Evolutionary conservation across 2,888 invertebrate species (phyloP).

Genomic region (Cremastinae sp.): DNA sequence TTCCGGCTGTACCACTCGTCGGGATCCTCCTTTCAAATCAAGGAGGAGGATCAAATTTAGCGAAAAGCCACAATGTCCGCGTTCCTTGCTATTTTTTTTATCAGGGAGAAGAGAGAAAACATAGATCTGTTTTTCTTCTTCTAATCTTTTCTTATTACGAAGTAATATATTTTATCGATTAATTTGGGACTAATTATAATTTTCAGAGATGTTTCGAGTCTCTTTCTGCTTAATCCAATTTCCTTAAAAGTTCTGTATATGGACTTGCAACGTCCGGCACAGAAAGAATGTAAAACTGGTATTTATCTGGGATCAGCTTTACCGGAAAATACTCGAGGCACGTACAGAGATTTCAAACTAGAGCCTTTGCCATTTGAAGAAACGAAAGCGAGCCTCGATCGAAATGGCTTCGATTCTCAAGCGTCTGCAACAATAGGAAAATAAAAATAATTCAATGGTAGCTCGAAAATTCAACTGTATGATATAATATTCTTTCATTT

Average conservation of each 20-base stretch:
- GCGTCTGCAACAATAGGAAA: conserved; percentile 13
- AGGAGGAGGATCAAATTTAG: not conserved
- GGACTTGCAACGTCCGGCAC: conserved; percentile 22
- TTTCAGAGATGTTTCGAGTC: no score
- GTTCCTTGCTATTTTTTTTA: conserved; percentile 17
- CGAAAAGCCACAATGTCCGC: conserved; percentile 45
- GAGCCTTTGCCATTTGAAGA: conserved; percentile 53
- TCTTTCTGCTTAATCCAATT: not conserved
- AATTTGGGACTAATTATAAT: no score
- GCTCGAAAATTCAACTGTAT: no score
- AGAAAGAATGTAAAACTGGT: conserved; percentile 41
- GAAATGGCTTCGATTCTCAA: conserved; percentile 23
- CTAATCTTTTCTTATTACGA: no score
- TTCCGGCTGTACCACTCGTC: conserved; percentile 36
- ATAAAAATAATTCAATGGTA: conserved; percentile 1
- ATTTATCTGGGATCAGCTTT: not conserved
- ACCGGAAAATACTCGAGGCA: conserved; percentile 25
- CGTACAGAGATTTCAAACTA: conserved; percentile 26
- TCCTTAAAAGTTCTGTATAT: not conserved
- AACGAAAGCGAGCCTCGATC: conserved; percentile 42
- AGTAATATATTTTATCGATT: no score
- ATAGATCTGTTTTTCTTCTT: no score
- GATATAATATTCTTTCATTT: no score
- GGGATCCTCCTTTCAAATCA: conserved; percentile 4
- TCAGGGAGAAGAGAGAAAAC: not conserved